These are phyloP conservation scores for Anser brachyrhynchus DNA, from an alignment of 2,113 vertebrate genomes.

Conservation along the genomic window DNA sequence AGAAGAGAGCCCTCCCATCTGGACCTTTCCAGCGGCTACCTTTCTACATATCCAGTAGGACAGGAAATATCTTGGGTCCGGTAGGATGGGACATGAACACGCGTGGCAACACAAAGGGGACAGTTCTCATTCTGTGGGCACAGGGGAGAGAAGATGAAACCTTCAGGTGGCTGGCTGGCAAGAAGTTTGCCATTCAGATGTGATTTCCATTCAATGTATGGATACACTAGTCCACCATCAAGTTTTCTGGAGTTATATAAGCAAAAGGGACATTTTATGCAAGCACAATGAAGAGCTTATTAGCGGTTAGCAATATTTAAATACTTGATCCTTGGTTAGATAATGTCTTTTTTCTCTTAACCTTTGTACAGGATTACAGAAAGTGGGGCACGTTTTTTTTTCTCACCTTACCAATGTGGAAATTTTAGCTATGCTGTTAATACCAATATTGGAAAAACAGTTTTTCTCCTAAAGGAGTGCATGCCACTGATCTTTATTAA, in stretches of 20 bases:
- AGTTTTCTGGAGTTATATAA: not conserved
- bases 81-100: not conserved
- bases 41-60: not conserved
- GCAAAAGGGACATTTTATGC: not conserved
- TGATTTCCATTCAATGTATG: not conserved
- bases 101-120: not conserved
- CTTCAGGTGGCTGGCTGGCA: not conserved
- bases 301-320: not conserved
- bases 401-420: rapidly evolving
- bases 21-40: not conserved
- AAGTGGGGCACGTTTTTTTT: not conserved
- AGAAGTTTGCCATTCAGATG: not conserved
- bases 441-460: rapidly evolving
- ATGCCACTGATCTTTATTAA: not conserved
- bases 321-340: not conserved
- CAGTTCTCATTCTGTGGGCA: not conserved
- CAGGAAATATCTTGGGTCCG: not conserved
- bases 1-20: not conserved
- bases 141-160: not conserved
- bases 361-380: not conserved
- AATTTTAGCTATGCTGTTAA: not conserved
- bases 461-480: not conserved
- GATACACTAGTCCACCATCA: rapidly evolving
- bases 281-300: not conserved
- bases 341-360: not conserved